phyloP scores from a whole-genome alignment of 2,113 vertebrate genomes.

The Isurus oxyrinchus region DNA sequence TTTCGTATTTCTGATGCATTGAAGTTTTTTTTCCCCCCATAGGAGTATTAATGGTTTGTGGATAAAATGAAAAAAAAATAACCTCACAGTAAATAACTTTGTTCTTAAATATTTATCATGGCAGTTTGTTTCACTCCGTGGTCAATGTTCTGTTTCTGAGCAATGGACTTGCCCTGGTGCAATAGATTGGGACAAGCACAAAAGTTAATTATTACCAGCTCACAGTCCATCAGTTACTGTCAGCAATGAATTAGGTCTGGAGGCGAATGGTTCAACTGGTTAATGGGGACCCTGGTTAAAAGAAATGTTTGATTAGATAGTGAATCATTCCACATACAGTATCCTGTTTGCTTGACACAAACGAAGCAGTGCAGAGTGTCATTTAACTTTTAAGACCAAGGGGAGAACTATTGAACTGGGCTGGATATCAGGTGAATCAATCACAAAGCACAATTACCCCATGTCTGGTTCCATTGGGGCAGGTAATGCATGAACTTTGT shows the following conservation, averaged over 20 bases:
- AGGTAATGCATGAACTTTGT: no score
- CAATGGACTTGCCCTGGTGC: neutral
- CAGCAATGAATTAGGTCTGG: neutral
- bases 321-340: neutral
- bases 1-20: neutral
- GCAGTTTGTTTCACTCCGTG: neutral
- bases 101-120: neutral
- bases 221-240: neutral
- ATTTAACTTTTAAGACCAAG: neutral
- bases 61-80: neutral
- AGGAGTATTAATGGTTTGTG: neutral
- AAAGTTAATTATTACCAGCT: conserved; percentile 24
- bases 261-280: neutral
- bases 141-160: neutral
- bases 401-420: neutral
- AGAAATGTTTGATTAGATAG: neutral
- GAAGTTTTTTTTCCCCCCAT: neutral
- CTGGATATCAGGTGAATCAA: no score
- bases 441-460: neutral
- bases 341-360: neutral
- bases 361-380: neutral
- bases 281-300: neutral
- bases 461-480: neutral
- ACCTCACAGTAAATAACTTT: neutral
- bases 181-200: neutral